Base-by-base conservation (phyloP, 2,113 vertebrate genomes). In the Gymnogyps californianus region DNA sequence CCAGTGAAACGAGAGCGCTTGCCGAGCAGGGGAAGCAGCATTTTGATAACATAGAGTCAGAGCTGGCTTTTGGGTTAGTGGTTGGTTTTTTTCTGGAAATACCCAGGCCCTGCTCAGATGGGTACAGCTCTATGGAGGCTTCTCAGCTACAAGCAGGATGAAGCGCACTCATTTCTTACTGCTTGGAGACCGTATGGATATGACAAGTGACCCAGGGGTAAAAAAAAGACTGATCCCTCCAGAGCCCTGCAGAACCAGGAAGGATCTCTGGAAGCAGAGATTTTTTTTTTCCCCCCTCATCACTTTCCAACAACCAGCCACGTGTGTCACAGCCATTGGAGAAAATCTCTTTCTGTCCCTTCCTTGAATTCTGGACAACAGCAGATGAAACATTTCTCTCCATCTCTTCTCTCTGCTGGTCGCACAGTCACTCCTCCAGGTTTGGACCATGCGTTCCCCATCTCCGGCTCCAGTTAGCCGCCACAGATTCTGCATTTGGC, bases 271-370 rank as follows among this genome's bases (percentile, higher is more conserved):
- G 16, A 77, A 14, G n/a, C 42, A 29, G n/a, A 6, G 38, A 46
- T 32, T 17, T 38, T 24, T 57, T 32, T 29, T 28, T 16, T 14
- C 16, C n/a, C n/a, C n/a, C n/a, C 34, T 57, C 69, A 77, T 25
- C 59, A 8, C 67, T 42, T 74, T 24, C 51, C 85, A 55, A 51
- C 24, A 36, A 70, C 54, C 36, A 62, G 29, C 55, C 32, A 80
- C 34, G 10, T 22, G 16, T 5, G 22, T n/a, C 51, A 26, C 54
- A 69, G n/a, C 32, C 2, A 0, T 0, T 15, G 13, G 25, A 55
- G 11, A 36, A 61, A 46, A 42, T 10, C 8, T 85, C 29, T 26
- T 59, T 54, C 57, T 42, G n/a, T 51, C 31, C 57, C 26, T 52
- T 76, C 46, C 81, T 71, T 52, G 38, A 52, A 49, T 13, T n/a